These are phyloP conservation scores for Amitus sp. DNA, from an alignment of 2,888 invertebrate genomes.

Conservation along the genomic window DNA sequence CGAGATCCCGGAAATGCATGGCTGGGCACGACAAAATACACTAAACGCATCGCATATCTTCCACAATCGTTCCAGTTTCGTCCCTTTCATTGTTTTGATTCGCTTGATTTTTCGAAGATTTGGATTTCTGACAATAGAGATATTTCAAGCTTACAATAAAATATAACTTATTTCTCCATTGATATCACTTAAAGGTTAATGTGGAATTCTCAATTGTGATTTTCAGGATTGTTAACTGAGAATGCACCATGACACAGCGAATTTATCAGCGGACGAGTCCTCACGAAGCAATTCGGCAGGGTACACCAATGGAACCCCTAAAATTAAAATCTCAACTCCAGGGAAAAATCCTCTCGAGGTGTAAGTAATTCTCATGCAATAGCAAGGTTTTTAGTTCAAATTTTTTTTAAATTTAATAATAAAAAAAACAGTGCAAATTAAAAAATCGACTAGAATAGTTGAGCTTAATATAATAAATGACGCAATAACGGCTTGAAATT, in stretches of 20 bases:
- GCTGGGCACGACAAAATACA: neutral
- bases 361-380: conserved; percentile 52
- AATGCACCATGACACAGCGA: conserved; percentile 65
- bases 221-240: conserved; percentile 62
- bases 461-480: neutral
- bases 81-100: conserved; percentile 34
- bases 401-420: neutral
- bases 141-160: neutral
- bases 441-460: no score
- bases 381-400: neutral
- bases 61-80: neutral
- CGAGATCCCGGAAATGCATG: conserved; percentile 8
- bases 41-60: neutral
- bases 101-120: conserved; percentile 47
- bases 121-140: conserved; percentile 32
- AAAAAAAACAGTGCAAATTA: no score
- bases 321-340: conserved; percentile 56
- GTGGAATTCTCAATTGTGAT: no score
- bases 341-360: conserved; percentile 61
- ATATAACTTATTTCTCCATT: no score
- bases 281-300: conserved; percentile 56
- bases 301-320: conserved; percentile 61
- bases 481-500: conserved; percentile 12
- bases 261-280: conserved; percentile 62
- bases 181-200: no score